These are phyloP conservation scores for Rhyacichthys aspro DNA, from an alignment of 2,797 vertebrate genomes.

Conservation along the genomic window DNA sequence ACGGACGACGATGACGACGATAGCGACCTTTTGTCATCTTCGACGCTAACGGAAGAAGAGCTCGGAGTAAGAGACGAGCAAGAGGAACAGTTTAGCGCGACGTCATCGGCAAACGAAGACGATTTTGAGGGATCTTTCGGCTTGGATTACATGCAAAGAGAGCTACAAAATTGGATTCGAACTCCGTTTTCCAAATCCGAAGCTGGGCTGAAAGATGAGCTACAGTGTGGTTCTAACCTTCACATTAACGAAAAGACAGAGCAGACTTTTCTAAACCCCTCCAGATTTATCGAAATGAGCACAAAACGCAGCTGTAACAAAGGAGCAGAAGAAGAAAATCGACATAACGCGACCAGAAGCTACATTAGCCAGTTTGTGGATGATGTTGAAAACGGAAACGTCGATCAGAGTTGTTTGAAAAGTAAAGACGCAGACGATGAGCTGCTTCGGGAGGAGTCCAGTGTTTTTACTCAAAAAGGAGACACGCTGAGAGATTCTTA, in stretches of 20 bases:
- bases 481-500: conserved; percentile 75
- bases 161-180: conserved; percentile 91
- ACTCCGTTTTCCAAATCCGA: conserved; percentile 81
- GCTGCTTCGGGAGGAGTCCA: conserved; percentile 76
- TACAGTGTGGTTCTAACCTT: conserved; percentile 76
- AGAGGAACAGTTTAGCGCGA: conserved; percentile 71
- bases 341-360: conserved; percentile 69
- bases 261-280: conserved; percentile 76
- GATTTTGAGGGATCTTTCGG: conserved; percentile 89
- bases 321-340: conserved; percentile 67
- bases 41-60: conserved; percentile 97
- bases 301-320: conserved; percentile 19
- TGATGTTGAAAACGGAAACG: conserved; percentile 95
- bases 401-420: conserved; percentile 79
- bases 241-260: conserved; percentile 40
- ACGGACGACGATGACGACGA: conserved; percentile 96
- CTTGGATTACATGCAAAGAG: conserved; percentile 92
- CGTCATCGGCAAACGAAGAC: conserved; percentile 80
- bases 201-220: conserved; percentile 83
- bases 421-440: conserved; percentile 76
- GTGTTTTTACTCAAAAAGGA: conserved; percentile 72
- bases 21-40: conserved; percentile 96
- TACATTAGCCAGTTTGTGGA: conserved; percentile 85
- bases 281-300: conserved; percentile 78
- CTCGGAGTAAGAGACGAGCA: conserved; percentile 85